phyloP scores from a whole-genome alignment of 30 jellyfish, hydroid and myxozoan genomes.

The Phacellophora camtschatica region DNA sequence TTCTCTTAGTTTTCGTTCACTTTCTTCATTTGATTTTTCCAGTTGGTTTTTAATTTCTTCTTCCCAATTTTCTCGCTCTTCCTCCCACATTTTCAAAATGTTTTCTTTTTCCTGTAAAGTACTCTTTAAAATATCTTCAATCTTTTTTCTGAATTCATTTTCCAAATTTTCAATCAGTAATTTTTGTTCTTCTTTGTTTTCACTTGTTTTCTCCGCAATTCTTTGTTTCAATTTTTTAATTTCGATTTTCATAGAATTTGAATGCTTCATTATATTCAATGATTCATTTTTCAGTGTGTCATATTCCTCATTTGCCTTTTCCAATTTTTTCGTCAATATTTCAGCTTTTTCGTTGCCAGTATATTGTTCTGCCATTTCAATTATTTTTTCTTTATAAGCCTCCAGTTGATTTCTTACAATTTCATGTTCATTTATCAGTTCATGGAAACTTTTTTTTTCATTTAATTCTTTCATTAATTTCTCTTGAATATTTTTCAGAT shows the following conservation, averaged over 20 bases:
- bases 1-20: conserved; percentile 58
- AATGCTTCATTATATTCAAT: conserved; percentile 6
- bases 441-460: neutral
- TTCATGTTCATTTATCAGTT: neutral
- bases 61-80: conserved; percentile 92
- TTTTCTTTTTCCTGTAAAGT: conserved; percentile 66
- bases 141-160: conserved; percentile 52
- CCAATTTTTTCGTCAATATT: conserved; percentile 1
- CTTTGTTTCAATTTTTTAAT: conserved; percentile 13
- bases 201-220: conserved; percentile 36
- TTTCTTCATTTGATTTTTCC: conserved; percentile 60
- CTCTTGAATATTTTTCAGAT: neutral
- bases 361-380: neutral
- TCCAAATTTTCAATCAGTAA: conserved; percentile 65
- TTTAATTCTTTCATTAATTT: conserved; percentile 16
- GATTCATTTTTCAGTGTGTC: conserved; percentile 40
- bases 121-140: conserved; percentile 64
- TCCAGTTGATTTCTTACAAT: neutral
- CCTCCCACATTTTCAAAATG: conserved; percentile 70
- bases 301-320: conserved; percentile 4
- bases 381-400: conserved; percentile 4
- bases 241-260: conserved; percentile 16
- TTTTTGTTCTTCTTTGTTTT: conserved; percentile 56
- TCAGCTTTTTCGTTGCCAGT: conserved; percentile 33
- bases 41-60: conserved; percentile 61